Base-by-base conservation (phyloP, 2,113 vertebrate species). In the Vulpes vulpes region DNA sequence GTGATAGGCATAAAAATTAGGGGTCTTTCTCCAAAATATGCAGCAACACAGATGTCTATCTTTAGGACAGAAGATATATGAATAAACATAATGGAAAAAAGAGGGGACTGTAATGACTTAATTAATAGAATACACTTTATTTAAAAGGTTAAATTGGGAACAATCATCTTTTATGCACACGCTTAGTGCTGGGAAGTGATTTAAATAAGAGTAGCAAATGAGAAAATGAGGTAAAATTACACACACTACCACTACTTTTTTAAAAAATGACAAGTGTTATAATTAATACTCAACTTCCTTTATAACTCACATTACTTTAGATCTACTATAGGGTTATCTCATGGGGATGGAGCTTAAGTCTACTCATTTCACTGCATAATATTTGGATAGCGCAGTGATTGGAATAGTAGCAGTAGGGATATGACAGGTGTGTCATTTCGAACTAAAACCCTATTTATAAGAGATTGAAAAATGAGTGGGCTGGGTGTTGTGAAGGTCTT, bases 201-300 rank as follows among this genome's bases (percentile, higher is more conserved):
- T 98, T 98, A 97, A 98, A 98, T 98, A 98, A 97, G 93, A 97
- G 98, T 95, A 96, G 97, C 95, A 98, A 98, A 97, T 98, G 96
- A 98, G 96, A 97, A 98, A 97, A 98, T 97, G 92, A 97, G 93
- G 96, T 89, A 89, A 98, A 97, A 98, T 98, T 98, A 97, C 55
- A 98, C 27, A 95, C n/a, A 95, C 57, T 32, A 95, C 79, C 65
- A 92, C 71, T 65, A 94, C 27, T 91, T 95, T 96, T 97, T 73
- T 27, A 74, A 60, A 5, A 92, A 97, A 91, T 97, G 90, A 96
- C 97, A 97, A 97, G 92, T 96, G 78, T 96, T 96, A 98, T 96
- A 98, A 97, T 98, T 97, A 98, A 96, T 95, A 96, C 49, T 60
- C 83, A 96, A 96, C 96, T 97, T 96, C 88, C 82, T 97, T 96